phyloP scores from a whole-genome alignment of 2,113 vertebrate genomes.

The Lichenostomus cassidix region DNA sequence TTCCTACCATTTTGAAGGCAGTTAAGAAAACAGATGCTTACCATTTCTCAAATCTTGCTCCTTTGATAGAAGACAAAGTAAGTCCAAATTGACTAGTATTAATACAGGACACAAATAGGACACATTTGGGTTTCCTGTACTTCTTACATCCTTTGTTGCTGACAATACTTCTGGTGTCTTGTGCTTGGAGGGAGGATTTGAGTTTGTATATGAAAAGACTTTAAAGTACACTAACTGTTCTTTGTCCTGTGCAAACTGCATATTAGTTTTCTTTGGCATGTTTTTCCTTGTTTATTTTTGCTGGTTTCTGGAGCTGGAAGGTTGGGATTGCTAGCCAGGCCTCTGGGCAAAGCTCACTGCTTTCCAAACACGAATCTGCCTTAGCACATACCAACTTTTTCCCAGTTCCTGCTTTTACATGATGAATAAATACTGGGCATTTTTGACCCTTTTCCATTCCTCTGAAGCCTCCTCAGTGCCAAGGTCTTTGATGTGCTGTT shows the following conservation, averaged over 20 bases:
- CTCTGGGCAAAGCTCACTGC: neutral
- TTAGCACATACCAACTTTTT: neutral
- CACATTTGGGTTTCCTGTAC: neutral
- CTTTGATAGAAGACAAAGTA: neutral
- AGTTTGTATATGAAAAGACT: neutral
- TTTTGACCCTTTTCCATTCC: neutral
- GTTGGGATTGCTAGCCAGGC: neutral
- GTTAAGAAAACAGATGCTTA: neutral
- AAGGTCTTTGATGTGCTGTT: neutral
- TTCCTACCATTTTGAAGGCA: neutral
- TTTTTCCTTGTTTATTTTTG: neutral
- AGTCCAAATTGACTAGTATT: neutral
- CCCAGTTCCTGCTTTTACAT: neutral
- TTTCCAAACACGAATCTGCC: neutral
- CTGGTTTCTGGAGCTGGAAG: neutral
- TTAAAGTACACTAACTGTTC: neutral
- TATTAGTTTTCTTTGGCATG: neutral
- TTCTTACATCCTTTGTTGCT: neutral
- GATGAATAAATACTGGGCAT: neutral
- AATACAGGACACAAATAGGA: neutral
- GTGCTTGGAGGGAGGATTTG: neutral
- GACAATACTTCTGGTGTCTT: neutral
- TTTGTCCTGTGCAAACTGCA: neutral
- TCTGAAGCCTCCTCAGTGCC: neutral
- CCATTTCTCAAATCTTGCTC: neutral